phyloP scores from a whole-genome alignment of 2,113 vertebrate genomes.

The Takifugu flavidus region DNA sequence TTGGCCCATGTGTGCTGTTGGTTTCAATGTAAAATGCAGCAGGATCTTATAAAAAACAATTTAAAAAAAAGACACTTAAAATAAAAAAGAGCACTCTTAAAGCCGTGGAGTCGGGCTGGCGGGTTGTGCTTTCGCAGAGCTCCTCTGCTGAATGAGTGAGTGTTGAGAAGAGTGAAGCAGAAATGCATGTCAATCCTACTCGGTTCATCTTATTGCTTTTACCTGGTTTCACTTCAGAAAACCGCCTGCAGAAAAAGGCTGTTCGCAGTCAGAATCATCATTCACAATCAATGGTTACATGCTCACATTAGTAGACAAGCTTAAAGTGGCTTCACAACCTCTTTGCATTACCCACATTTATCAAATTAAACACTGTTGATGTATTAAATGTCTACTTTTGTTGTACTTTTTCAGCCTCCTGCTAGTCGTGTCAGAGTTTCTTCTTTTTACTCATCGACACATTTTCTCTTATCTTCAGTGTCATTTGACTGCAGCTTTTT shows the following conservation, averaged over 20 bases:
- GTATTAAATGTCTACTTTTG: too few relatives aligned
- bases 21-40: background rate
- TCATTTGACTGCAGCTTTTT: background rate
- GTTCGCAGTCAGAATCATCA: too few relatives aligned
- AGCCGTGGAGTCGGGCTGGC: conserved; percentile 23
- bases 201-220: background rate
- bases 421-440: background rate
- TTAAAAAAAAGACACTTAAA: background rate
- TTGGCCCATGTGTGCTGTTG: background rate
- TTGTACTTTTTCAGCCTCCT: too few relatives aligned
- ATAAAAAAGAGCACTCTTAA: conserved; percentile 32
- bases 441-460: conserved; percentile 19
- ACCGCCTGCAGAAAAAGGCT: background rate
- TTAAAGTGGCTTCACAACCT: too few relatives aligned
- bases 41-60: background rate
- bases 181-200: background rate
- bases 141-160: conserved; percentile 17
- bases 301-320: too few relatives aligned
- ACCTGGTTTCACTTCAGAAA: background rate
- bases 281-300: too few relatives aligned
- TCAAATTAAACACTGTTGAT: too few relatives aligned
- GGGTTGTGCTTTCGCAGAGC: conserved; percentile 54
- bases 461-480: conserved; percentile 31
- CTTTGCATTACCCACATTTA: too few relatives aligned
- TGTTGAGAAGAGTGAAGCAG: background rate